Evolutionary conservation across 2,113 vertebrate species (phyloP).

Genomic region (Deroptyus accipitrinus): DNA sequence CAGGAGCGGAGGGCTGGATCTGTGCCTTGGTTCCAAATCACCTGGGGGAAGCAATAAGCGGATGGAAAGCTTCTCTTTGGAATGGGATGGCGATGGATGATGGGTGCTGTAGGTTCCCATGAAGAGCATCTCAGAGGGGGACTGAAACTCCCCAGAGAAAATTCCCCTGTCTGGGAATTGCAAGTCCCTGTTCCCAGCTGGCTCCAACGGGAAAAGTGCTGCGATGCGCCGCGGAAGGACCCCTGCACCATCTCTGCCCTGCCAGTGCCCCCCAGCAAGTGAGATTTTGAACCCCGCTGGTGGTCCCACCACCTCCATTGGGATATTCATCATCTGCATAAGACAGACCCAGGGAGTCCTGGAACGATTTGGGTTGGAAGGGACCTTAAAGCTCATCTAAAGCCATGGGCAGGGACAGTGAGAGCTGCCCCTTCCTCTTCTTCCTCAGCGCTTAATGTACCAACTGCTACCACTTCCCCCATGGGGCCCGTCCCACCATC

Average conservation of each 20-base stretch:
- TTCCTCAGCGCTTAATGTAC: no score
- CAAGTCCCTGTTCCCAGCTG: fast-evolving
- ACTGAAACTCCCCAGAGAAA: neutral
- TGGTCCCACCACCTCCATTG: fast-evolving
- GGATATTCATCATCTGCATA: fast-evolving
- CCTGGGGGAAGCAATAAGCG: fast-evolving
- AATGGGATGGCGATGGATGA: fast-evolving
- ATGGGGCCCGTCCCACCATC: fast-evolving
- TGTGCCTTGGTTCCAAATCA: fast-evolving
- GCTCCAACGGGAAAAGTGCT: neutral
- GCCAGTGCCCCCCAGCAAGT: fast-evolving
- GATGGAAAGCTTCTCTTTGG: neutral
- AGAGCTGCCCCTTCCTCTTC: neutral
- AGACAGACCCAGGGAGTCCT: neutral
- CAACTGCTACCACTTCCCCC: neutral
- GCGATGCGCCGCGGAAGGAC: neutral
- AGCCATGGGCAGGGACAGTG: neutral
- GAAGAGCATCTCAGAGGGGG: fast-evolving
- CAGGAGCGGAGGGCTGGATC: neutral
- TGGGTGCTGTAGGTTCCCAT: neutral
- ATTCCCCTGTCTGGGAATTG: neutral
- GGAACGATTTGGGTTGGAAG: neutral
- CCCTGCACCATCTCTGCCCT: neutral
- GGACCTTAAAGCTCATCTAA: neutral
- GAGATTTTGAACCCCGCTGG: neutral